phyloP scores from a whole-genome alignment of 2,797 vertebrate genomes.

The Sebastes kiyomatsui region DNA sequence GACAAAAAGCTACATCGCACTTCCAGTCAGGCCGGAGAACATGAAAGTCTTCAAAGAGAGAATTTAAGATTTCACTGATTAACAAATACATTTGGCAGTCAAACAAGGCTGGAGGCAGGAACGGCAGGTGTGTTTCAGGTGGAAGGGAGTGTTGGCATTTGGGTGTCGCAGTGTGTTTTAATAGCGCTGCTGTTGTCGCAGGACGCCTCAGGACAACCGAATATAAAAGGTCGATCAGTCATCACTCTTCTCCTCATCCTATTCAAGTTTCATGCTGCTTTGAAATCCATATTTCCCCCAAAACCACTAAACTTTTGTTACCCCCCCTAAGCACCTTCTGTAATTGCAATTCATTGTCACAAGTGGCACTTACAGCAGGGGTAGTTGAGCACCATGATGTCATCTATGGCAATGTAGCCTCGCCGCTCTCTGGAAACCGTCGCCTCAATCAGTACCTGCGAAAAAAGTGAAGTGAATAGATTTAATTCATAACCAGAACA shows the following conservation, averaged over 20 bases:
- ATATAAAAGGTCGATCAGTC: constrained; percentile 56
- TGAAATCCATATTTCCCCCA: constrained; percentile 32
- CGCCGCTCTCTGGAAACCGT: constrained; percentile 88
- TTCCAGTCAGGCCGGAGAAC: neutral
- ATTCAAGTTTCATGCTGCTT: constrained; percentile 41
- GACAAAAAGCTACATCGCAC: neutral
- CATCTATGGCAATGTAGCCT: constrained; percentile 95
- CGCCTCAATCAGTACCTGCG: constrained; percentile 94
- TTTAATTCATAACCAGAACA: constrained; percentile 14
- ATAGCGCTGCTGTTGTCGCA: constrained; percentile 28
- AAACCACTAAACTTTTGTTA: constrained; percentile 14
- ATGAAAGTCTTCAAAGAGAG: constrained; percentile 1
- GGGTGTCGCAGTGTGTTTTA: constrained; percentile 51
- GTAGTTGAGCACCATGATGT: constrained; percentile 95
- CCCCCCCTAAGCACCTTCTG: constrained; percentile 13
- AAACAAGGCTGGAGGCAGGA: constrained; percentile 31
- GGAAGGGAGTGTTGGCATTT: constrained; percentile 36
- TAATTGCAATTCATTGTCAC: constrained; percentile 51
- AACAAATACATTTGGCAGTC: constrained; percentile 41
- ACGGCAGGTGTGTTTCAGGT: constrained; percentile 51
- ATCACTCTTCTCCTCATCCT: constrained; percentile 50
- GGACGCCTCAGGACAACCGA: constrained; percentile 37
- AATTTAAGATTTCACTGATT: constrained; percentile 28
- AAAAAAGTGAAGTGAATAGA: constrained; percentile 51
- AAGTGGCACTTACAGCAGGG: constrained; percentile 93